phyloP scores from a whole-genome alignment of 1,140 invertebrate genomes.

The Venustaconcha ellipsiformis region DNA sequence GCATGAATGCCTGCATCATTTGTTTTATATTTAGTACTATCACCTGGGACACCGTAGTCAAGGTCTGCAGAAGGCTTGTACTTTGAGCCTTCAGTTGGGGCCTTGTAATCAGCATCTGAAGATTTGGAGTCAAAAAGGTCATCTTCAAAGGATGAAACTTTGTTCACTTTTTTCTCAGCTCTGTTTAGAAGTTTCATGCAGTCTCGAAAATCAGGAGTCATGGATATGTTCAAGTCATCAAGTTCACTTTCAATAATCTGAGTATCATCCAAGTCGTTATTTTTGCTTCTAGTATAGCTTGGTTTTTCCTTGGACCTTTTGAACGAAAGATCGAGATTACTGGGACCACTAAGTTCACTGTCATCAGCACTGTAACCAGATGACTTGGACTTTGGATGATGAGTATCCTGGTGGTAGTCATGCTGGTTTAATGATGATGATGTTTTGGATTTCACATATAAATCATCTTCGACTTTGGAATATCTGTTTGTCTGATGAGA shows the following conservation, averaged over 20 bases:
- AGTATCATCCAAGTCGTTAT: slow-evolving; percentile 49
- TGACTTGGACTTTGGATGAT: too few relatives aligned
- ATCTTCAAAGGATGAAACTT: too few relatives aligned
- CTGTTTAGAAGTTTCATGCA: slow-evolving; percentile 64
- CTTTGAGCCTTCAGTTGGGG: not conserved
- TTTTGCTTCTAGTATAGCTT: slow-evolving; percentile 17
- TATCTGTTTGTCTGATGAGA: slow-evolving; percentile 8
- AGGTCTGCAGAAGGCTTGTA: not conserved
- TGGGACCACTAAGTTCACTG: slow-evolving; percentile 33
- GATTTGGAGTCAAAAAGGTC: too few relatives aligned
- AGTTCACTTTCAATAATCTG: slow-evolving; percentile 53
- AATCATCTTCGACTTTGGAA: slow-evolving; percentile 35
- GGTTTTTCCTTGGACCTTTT: slow-evolving; percentile 3
- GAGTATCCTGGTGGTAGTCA: too few relatives aligned
- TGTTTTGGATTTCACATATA: slow-evolving; percentile 24
- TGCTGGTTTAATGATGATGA: slow-evolving; percentile 12
- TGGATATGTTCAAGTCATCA: slow-evolving; percentile 57
- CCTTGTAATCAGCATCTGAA: not conserved
- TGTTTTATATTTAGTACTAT: not conserved
- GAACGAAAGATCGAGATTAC: slow-evolving; percentile 21
- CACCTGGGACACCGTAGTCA: not conserved
- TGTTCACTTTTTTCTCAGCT: slow-evolving; percentile 64
- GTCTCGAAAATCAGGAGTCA: slow-evolving; percentile 66
- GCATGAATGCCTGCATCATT: not conserved
- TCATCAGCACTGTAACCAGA: slow-evolving; percentile 32